Evolutionary conservation across 2,888 invertebrate genomes (phyloP).

Genomic region (Nymphalis urticae): DNA sequence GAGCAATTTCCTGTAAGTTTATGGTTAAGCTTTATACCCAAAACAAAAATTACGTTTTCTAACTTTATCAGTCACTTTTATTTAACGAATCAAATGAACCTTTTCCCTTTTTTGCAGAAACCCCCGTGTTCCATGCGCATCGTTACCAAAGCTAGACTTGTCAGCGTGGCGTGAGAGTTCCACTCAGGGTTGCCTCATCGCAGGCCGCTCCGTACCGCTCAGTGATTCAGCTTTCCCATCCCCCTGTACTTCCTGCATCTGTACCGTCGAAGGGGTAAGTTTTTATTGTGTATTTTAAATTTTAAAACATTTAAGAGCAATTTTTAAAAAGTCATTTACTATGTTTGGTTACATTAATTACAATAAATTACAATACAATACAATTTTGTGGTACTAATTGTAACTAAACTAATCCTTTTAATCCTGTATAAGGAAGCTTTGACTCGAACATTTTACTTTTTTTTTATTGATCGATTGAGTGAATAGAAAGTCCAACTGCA

Average conservation of each 20-base stretch:
- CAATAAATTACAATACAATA: too few species aligned
- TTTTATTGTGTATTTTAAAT: not conserved
- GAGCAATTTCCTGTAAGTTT: constrained; percentile 89
- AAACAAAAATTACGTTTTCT: too few species aligned
- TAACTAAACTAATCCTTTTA: not conserved
- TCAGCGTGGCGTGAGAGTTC: constrained; percentile 92
- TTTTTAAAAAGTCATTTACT: not conserved
- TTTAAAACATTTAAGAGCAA: not conserved
- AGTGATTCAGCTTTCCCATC: constrained; percentile 93
- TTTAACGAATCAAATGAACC: not conserved
- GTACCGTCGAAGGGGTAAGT: constrained; percentile 90
- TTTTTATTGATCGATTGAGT: too few species aligned
- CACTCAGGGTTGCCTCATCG: constrained; percentile 90
- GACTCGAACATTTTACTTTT: too few species aligned
- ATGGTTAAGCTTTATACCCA: not conserved
- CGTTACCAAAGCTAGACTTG: constrained; percentile 90
- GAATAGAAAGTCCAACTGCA: too few species aligned
- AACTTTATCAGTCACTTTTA: too few species aligned
- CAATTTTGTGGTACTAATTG: too few species aligned
- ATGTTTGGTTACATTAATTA: too few species aligned
- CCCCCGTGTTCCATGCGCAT: constrained; percentile 91
- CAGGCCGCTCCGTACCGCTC: constrained; percentile 87
- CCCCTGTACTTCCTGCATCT: constrained; percentile 95
- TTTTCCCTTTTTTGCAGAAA: constrained; percentile 77
- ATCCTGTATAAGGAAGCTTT: not conserved